These are phyloP conservation scores for Aricia artaxerxes DNA, from an alignment of 2,888 invertebrate species.

Conservation along the genomic window DNA sequence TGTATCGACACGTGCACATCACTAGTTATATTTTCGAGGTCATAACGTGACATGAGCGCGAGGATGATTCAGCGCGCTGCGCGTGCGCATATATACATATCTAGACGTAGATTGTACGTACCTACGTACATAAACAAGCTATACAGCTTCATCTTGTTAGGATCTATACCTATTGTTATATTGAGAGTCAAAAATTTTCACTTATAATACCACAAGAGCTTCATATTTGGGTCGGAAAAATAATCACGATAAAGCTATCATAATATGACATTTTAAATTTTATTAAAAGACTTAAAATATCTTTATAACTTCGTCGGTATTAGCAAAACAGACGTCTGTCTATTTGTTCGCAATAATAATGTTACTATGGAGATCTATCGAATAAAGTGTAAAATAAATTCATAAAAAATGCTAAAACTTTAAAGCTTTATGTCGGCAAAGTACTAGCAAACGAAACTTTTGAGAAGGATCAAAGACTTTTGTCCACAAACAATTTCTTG, in stretches of 20 bases:
- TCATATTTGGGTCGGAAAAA: too few species aligned
- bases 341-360: too few species aligned
- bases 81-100: conserved; percentile 42
- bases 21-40: conserved; percentile 66
- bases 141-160: background rate
- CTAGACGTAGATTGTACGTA: conserved; percentile 8
- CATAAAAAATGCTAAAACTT: background rate
- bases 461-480: conserved; percentile 12
- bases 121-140: background rate
- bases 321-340: too few species aligned
- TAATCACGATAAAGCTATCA: too few species aligned
- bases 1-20: conserved; percentile 51
- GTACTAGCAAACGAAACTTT: background rate
- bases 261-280: too few species aligned
- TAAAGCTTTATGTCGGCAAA: background rate
- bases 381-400: background rate
- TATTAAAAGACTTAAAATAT: too few species aligned
- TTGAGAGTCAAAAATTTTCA: too few species aligned
- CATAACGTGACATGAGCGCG: conserved; percentile 66
- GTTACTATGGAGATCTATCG: background rate
- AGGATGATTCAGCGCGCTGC: conserved; percentile 69
- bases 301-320: too few species aligned
- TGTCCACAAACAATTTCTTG: background rate
- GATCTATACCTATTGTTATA: too few species aligned
- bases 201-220: too few species aligned